Percentiles rank a stretch among this genome's conserved stretches.
Evolutionary conservation across 2,797 vertebrate genomes (phyloP).

Genomic region (Sphenodon punctatus): DNA sequence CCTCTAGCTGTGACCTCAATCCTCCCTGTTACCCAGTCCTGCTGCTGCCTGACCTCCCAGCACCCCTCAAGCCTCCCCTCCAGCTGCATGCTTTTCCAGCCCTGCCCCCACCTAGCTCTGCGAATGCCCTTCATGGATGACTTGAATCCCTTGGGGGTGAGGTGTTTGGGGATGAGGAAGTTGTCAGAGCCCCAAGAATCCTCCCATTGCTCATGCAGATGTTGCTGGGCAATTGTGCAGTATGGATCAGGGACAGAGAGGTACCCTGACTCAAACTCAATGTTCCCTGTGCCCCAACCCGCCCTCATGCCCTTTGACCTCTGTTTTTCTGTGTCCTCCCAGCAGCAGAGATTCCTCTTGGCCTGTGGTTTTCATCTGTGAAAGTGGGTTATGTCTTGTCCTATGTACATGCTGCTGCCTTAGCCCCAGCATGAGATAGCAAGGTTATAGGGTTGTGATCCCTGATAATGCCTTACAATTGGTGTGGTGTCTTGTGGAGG

Average conservation of each 20-base stretch:
- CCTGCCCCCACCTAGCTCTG: not conserved
- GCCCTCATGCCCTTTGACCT: not conserved
- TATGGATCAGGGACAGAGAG: not conserved
- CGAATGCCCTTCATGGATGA: not conserved
- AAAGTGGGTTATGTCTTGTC: not conserved
- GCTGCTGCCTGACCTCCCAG: not conserved
- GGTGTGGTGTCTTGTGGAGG: not conserved
- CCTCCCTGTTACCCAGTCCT: too few relatives aligned
- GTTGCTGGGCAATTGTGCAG: not conserved
- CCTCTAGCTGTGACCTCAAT: too few relatives aligned
- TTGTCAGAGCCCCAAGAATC: not conserved
- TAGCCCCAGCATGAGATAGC: not conserved
- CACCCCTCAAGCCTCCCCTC: too few relatives aligned
- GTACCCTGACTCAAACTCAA: too few relatives aligned
- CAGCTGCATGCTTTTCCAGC: not conserved
- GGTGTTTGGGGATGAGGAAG: too few relatives aligned
- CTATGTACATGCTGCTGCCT: not conserved
- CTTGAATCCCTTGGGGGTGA: too few relatives aligned
- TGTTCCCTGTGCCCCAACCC: not conserved
- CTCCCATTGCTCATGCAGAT: not conserved
- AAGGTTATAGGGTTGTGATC: not conserved
- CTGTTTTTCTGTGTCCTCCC: too few relatives aligned
- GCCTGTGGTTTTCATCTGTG: not conserved
- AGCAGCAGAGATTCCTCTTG: too few relatives aligned
- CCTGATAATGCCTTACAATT: not conserved